Evolutionary conservation across 2,888 invertebrate species (phyloP).

Genomic region (Trachelus stipa): DNA sequence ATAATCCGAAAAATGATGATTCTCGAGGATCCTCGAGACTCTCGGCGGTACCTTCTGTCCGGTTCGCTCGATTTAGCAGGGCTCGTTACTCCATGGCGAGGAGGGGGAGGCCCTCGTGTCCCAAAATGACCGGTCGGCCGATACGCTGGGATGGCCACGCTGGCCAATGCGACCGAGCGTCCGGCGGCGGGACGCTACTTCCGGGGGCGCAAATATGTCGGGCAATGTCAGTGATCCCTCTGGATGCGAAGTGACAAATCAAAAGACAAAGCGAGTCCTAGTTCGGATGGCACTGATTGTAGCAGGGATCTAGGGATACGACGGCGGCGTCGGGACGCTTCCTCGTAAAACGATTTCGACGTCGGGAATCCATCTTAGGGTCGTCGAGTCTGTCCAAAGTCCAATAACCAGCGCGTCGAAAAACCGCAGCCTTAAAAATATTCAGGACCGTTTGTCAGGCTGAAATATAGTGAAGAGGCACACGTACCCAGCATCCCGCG

Average conservation of each 20-base stretch:
- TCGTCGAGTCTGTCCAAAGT: conserved; percentile 48
- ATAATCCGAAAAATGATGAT: conserved; percentile 40
- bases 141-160: too few relatives aligned
- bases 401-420: conserved; percentile 33
- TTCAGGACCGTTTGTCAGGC: conserved; percentile 62
- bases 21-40: conserved; percentile 25
- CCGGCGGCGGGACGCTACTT: too few relatives aligned
- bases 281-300: too few relatives aligned
- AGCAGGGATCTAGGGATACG: too few relatives aligned
- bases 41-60: conserved; percentile 53
- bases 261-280: too few relatives aligned
- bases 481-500: conserved; percentile 13
- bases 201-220: too few relatives aligned
- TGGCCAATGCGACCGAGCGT: too few relatives aligned
- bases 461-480: conserved; percentile 40
- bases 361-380: conserved; percentile 32
- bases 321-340: conserved; percentile 16
- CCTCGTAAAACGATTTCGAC: conserved; percentile 25
- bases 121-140: background rate
- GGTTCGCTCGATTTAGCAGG: conserved; percentile 50
- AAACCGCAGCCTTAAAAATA: conserved; percentile 56
- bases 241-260: too few relatives aligned
- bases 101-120: conserved; percentile 31
- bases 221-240: too few relatives aligned
- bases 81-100: conserved; percentile 40